Evolutionary conservation across 1,140 invertebrate genomes (phyloP), one percentile per base, ranked within the genome.

Genomic region (Tetraneura akinire): DNA sequence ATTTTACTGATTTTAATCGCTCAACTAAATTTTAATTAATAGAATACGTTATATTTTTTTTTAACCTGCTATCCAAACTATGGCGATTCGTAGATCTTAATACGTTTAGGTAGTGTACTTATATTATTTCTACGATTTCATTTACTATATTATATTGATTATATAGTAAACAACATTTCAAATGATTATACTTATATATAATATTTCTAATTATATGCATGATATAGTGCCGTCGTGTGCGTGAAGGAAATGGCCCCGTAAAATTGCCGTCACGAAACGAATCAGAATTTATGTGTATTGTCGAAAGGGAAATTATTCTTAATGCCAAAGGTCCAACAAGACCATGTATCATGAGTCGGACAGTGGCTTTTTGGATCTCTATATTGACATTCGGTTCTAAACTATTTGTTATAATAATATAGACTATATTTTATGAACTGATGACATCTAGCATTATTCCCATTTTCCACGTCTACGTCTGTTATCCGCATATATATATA

Each of bases 401-500:
- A 73, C 45, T 73, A 73, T 73, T 73, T 73, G 70, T 73, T 73
- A 73, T 73, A 51, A 73, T 73, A 73, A 73, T 13, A 53, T 13
- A 29, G 49, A 73, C 47, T 26, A 73, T 73, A 73, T 73, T 73
- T 73, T 73, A 73, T n/a, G 70, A 49, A 51, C 18, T 51, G 45
- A 73, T 26, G 47, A 73, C 70, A 73, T 51, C 60, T 26, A 21
- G 37, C 14, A 1, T 18, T 68, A 13, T 8, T 0, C 2, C 37
- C 11, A 0, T 8, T 32, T 8, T 32, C n/a, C 10, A 9, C 18
- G 18, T 14, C 11, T 32, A 23, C n/a, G 5, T 23, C 37, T n/a
- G 37, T 66, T 42, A 64, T 66, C 23, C 29, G 9, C 60, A 10
- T 3, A 29, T 13, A 60, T 6, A n/a, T 26, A 10, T n/a, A n/a